Evolutionary conservation across 2,797 vertebrate species (phyloP).

Genomic region (Trichosurus vulpecula): DNA sequence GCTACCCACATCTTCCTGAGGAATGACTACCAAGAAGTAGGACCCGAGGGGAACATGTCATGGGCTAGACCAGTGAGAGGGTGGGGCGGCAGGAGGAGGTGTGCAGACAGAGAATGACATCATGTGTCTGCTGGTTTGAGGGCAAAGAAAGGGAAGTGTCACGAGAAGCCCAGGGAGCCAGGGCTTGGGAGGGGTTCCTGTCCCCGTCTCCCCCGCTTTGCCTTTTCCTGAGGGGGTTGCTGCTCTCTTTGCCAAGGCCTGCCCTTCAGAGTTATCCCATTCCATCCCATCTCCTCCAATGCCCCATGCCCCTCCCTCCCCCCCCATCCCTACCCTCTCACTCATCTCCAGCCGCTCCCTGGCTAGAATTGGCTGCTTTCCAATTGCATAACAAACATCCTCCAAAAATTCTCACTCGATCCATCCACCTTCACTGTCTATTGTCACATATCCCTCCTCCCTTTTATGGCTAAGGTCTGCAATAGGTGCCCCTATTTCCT

Average conservation of each 20-base stretch:
- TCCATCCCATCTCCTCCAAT: background rate
- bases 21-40: slow-evolving; percentile 32
- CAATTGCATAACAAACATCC: background rate
- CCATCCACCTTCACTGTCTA: background rate
- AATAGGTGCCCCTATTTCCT: background rate
- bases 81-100: no score
- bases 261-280: background rate
- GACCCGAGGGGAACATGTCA: slow-evolving; percentile 37
- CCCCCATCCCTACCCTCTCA: background rate
- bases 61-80: background rate
- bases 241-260: background rate
- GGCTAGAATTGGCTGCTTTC: background rate
- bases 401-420: background rate
- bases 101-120: background rate
- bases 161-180: background rate
- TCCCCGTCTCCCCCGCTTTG: background rate
- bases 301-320: no score
- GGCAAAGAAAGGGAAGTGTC: background rate
- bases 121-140: background rate
- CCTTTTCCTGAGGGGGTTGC: background rate
- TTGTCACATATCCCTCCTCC: background rate
- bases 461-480: background rate
- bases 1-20: slow-evolving; percentile 53
- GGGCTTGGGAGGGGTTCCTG: background rate
- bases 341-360: background rate